These are phyloP conservation scores for Stegostoma tigrinum DNA, from an alignment of 2,113 vertebrate genomes.

Conservation along the genomic window DNA sequence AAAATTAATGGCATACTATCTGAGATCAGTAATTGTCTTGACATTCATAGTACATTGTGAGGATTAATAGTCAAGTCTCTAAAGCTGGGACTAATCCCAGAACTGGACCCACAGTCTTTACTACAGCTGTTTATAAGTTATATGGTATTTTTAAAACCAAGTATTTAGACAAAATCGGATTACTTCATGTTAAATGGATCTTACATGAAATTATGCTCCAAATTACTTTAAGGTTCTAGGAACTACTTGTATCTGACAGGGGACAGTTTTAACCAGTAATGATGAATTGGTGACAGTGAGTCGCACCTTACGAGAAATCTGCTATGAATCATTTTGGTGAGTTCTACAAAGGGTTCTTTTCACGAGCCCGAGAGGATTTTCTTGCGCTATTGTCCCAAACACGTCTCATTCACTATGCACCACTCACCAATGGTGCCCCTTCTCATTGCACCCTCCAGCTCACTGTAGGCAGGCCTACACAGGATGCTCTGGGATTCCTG, in stretches of 20 bases:
- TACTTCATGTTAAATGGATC: neutral
- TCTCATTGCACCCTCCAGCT: too few species aligned
- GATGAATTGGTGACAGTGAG: neutral
- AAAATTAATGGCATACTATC: neutral
- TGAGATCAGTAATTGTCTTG: neutral
- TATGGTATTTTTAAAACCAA: neutral
- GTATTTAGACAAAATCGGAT: neutral
- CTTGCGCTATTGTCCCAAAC: too few species aligned
- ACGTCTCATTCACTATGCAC: too few species aligned
- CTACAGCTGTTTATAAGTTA: neutral
- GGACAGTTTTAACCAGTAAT: neutral
- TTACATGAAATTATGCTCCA: neutral
- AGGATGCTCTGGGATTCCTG: too few species aligned
- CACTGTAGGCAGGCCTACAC: too few species aligned
- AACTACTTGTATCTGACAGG: neutral
- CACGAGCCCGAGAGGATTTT: too few species aligned
- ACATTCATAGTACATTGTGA: neutral
- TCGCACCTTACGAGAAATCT: too few species aligned
- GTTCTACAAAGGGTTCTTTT: too few species aligned
- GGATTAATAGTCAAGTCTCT: neutral
- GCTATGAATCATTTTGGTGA: too few species aligned
- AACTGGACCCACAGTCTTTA: neutral
- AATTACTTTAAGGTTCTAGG: neutral
- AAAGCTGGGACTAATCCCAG: neutral
- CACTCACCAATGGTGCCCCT: too few species aligned